phyloP scores from a whole-genome alignment of 2,888 invertebrate genomes.

The Dasysyrphus albostriatus region DNA sequence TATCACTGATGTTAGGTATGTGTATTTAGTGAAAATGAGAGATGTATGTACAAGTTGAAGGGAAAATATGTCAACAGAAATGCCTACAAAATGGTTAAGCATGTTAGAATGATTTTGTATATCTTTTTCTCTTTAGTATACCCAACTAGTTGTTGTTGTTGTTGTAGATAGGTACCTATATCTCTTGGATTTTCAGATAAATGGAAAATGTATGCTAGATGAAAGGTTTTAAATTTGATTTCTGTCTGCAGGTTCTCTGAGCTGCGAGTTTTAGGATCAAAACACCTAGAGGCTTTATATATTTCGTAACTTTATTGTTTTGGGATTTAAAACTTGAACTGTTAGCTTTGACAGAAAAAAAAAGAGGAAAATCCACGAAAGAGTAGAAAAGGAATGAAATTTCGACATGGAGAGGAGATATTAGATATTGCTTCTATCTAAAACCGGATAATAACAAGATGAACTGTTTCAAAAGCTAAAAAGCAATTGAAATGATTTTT shows the following conservation, averaged over 20 bases:
- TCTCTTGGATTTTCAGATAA: constrained; percentile 30
- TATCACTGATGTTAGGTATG: constrained; percentile 38
- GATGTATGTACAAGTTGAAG: constrained; percentile 21
- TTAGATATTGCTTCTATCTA: background rate
- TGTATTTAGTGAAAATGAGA: constrained; percentile 40
- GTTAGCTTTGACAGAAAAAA: background rate
- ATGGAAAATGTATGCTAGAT: constrained; percentile 61
- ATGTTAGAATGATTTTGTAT: constrained; percentile 25
- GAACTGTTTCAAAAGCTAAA: background rate
- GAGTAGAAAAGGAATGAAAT: background rate
- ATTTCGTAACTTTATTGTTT: constrained; percentile 1
- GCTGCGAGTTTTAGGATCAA: constrained; percentile 46
- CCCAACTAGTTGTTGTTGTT: background rate
- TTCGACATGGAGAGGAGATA: background rate
- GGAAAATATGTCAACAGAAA: constrained; percentile 72
- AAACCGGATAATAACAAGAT: constrained; percentile 5
- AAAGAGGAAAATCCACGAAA: background rate
- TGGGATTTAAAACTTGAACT: constrained; percentile 19
- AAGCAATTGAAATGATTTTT: background rate
- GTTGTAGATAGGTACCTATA: too few relatives aligned
- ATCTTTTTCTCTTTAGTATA: constrained; percentile 14
- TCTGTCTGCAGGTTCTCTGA: constrained; percentile 13
- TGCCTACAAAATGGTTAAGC: constrained; percentile 57
- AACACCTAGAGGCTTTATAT: constrained; percentile 15
- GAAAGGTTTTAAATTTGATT: constrained; percentile 63